Percentiles rank a stretch among this genome's conserved stretches.
Conservation (phyloP, 2,113 vertebrate genomes). For the Agapornis roseicollis region DNA sequence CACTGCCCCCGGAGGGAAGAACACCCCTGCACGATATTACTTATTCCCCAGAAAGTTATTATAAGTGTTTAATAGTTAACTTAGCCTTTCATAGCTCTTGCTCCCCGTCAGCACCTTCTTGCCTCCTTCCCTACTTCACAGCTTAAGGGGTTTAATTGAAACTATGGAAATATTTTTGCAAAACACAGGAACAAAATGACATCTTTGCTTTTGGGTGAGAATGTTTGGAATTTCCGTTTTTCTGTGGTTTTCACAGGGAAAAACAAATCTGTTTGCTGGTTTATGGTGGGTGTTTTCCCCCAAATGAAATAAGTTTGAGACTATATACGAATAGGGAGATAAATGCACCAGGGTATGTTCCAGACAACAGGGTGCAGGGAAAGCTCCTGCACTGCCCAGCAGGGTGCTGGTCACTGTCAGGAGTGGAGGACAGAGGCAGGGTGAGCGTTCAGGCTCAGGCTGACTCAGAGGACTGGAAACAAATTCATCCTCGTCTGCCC, state of each 20-base stretch:
- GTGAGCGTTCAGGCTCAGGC: background rate
- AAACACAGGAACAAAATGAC: background rate
- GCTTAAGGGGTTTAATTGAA: background rate
- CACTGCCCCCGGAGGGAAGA: background rate
- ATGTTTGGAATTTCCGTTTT: background rate
- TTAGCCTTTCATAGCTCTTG: background rate
- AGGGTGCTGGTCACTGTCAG: background rate
- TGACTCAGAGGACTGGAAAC: background rate
- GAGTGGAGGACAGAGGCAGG: background rate
- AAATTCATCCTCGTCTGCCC: background rate
- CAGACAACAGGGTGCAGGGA: background rate
- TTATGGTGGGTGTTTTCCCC: background rate
- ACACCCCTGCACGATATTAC: background rate
- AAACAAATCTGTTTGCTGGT: background rate
- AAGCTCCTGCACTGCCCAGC: background rate
- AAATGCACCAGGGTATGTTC: background rate
- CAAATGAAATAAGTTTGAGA: background rate
- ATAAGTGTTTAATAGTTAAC: background rate
- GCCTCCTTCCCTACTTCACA: background rate
- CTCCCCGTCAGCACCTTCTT: background rate
- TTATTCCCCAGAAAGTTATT: background rate
- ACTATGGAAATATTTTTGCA: background rate
- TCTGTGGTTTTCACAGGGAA: background rate
- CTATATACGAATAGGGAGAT: background rate
- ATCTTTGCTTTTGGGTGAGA: background rate